phyloP scores from a whole-genome alignment of 2,113 vertebrate genomes.

The Epinephelus moara region DNA sequence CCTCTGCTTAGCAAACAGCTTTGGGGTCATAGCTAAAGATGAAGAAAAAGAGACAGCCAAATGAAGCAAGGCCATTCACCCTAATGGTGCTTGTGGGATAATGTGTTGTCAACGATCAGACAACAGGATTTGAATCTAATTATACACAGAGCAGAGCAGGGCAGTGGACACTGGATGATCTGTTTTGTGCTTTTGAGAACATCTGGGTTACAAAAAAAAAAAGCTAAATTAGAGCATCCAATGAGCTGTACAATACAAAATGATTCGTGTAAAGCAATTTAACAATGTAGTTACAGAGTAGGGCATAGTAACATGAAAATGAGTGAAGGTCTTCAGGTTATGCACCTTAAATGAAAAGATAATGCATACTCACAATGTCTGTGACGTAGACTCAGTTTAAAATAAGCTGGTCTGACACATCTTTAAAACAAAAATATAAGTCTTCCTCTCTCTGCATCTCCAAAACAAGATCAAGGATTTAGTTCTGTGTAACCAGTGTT shows the following conservation, averaged over 20 bases:
- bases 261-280: slow-evolving; percentile 30
- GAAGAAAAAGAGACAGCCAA: slow-evolving; percentile 58
- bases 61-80: slow-evolving; percentile 68
- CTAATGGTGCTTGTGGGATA: slow-evolving; percentile 73
- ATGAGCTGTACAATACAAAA: slow-evolving; percentile 46
- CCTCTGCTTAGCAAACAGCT: slow-evolving; percentile 81
- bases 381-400: not conserved
- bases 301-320: slow-evolving; percentile 23
- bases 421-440: not conserved
- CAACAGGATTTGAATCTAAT: slow-evolving; percentile 77
- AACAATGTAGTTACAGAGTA: slow-evolving; percentile 32
- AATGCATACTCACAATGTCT: not conserved
- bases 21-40: slow-evolving; percentile 77
- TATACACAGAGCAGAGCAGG: slow-evolving; percentile 58
- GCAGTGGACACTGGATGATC: slow-evolving; percentile 35
- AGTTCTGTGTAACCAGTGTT: not conserved
- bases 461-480: not conserved
- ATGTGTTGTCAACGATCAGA: slow-evolving; percentile 77
- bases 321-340: not conserved
- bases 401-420: not conserved
- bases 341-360: not conserved
- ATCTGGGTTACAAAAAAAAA: not conserved
- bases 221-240: slow-evolving; percentile 56
- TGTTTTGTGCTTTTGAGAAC: slow-evolving; percentile 39
- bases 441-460: not conserved